Evolutionary conservation across 2,797 vertebrate species (phyloP).

Genomic region (Aphelocoma californica): DNA sequence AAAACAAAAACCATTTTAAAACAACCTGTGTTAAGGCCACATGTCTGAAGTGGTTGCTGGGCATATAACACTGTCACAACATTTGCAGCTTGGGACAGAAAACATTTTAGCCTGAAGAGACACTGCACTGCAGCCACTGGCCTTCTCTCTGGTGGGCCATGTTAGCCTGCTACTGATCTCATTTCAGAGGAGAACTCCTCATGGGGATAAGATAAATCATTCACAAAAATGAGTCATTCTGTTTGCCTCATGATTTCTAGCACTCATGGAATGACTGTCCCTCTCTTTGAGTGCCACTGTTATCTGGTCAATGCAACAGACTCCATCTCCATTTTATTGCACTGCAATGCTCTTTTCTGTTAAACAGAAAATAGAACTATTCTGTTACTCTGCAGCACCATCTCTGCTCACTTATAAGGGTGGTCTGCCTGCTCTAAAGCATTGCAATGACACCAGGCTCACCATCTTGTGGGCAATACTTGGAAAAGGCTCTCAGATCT

Average conservation of each 20-base stretch:
- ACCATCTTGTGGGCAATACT: not conserved
- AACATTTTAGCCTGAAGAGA: not conserved
- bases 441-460: slow-evolving; percentile 9
- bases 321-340: not conserved
- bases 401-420: not conserved
- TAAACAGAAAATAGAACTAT: not conserved
- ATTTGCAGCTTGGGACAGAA: not conserved
- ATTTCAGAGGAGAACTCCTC: not conserved
- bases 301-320: not conserved
- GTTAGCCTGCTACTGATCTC: not conserved
- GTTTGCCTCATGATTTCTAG: not conserved
- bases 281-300: not conserved
- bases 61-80: not conserved
- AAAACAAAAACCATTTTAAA: not conserved
- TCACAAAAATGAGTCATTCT: not conserved
- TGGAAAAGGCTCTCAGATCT: slow-evolving; percentile 1
- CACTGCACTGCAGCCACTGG: not conserved
- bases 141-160: not conserved
- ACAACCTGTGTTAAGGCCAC: not conserved
- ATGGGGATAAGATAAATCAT: not conserved
- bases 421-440: not conserved
- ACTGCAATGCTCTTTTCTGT: not conserved
- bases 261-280: not conserved
- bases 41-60: not conserved
- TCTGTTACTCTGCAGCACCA: not conserved